A percentile compares a stretch with the other conserved stretches of the same genome.
Conservation (phyloP, 2,113 vertebrate genomes). For the Nicator chloris region DNA sequence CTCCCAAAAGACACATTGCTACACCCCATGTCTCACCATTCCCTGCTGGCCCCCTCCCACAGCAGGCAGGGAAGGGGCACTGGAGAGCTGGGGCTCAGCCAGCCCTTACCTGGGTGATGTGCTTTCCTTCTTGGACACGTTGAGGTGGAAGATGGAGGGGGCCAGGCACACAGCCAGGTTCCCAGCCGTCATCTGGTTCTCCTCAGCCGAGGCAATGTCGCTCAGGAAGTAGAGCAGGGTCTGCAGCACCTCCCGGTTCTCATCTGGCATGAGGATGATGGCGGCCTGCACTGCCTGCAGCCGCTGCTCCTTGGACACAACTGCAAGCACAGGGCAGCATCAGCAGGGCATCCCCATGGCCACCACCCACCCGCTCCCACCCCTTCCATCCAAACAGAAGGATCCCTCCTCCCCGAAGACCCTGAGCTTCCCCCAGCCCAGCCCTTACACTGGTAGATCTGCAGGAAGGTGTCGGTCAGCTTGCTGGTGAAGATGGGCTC, state of each 20-base stretch:
- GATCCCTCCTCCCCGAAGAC: background rate
- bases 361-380: background rate
- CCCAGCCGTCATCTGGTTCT: constrained; percentile 87
- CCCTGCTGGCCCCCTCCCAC: constrained; percentile 27
- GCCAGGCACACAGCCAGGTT: constrained; percentile 87
- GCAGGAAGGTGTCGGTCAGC: constrained; percentile 83
- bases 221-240: constrained; percentile 87
- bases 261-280: constrained; percentile 77
- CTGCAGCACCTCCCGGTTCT: constrained; percentile 85
- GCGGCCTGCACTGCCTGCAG: constrained; percentile 79
- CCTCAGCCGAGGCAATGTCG: constrained; percentile 80
- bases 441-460: constrained; percentile 85
- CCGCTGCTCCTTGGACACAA: constrained; percentile 81
- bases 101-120: constrained; percentile 75
- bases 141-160: constrained; percentile 87
- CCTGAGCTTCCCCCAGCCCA: rapidly evolving
- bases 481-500: constrained; percentile 88
- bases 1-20: too few species aligned
- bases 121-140: constrained; percentile 81
- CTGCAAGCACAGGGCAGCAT: constrained; percentile 36
- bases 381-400: background rate
- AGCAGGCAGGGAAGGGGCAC: background rate
- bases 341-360: rapidly evolving
- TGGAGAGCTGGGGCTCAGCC: background rate
- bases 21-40: rapidly evolving